These are phyloP conservation scores for Hirtodrosophila confusa DNA, from an alignment of 2,888 invertebrate genomes.

Conservation along the genomic window DNA sequence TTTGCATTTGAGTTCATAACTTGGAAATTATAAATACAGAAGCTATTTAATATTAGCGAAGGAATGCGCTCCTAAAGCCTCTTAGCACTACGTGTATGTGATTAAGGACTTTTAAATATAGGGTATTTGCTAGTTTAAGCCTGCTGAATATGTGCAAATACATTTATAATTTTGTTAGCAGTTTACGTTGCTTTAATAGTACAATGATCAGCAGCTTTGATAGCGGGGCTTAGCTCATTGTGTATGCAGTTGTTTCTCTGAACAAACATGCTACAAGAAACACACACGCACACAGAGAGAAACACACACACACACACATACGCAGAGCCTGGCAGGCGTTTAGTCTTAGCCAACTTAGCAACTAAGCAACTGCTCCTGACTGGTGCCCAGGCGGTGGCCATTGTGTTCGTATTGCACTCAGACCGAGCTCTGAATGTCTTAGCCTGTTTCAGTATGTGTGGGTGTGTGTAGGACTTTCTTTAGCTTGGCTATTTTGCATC, in stretches of 20 bases:
- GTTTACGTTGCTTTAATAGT: conserved; percentile 2
- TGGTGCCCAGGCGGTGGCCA: conserved; percentile 63
- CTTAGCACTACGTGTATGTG: no score
- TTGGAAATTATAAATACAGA: no score
- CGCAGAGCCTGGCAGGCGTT: conserved; percentile 51
- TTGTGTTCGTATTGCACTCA: conserved; percentile 57
- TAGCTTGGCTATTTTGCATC: conserved; percentile 72
- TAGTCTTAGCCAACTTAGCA: conserved; percentile 54
- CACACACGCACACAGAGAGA: conserved; percentile 17
- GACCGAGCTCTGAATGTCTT: conserved; percentile 44
- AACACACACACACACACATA: conserved; percentile 11
- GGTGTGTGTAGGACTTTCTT: conserved; percentile 47
- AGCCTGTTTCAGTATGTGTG: conserved; percentile 16
- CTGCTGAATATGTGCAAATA: no score
- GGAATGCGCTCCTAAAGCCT: no score
- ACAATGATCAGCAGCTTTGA: conserved; percentile 26
- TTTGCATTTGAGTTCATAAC: no score
- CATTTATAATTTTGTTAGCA: no score
- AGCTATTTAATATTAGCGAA: no score
- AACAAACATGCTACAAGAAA: conserved; percentile 50
- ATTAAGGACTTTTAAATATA: no score
- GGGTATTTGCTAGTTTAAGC: no score
- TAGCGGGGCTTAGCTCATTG: not conserved
- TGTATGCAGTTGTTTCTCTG: conserved; percentile 37
- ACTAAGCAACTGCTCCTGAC: conserved; percentile 68